Conservation (phyloP, 2,888 invertebrate species). For the Stenurella melanura region DNA sequence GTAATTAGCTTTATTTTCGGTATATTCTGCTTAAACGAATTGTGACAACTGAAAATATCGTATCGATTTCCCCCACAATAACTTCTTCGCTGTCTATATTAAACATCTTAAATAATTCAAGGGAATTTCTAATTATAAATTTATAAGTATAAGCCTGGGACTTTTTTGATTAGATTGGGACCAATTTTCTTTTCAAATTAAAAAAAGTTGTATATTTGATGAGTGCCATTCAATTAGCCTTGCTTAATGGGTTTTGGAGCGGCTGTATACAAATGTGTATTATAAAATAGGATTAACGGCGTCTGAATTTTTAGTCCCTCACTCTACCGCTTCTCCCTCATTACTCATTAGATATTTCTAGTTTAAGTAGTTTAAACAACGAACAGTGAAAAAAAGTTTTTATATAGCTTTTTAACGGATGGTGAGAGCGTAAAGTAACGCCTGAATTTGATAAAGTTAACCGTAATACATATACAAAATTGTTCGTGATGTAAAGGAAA, state of each 20-base stretch:
- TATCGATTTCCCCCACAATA: conserved; percentile 46
- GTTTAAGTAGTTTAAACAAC: not conserved
- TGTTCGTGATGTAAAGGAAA: too few species aligned
- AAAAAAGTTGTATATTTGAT: conserved; percentile 70
- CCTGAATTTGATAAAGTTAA: too few species aligned
- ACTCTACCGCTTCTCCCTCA: conserved; percentile 3
- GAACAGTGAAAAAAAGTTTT: too few species aligned
- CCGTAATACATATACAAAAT: too few species aligned
- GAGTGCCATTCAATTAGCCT: conserved; percentile 67
- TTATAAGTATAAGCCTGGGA: conserved; percentile 66
- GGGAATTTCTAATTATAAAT: conserved; percentile 65
- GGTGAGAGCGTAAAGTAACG: too few species aligned
- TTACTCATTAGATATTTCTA: conserved; percentile 10
- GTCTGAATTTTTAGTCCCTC: not conserved
- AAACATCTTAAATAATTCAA: conserved; percentile 56
- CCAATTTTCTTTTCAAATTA: conserved; percentile 70
- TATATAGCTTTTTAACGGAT: too few species aligned
- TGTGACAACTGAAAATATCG: not conserved
- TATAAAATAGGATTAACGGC: conserved; percentile 43
- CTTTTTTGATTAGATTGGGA: conserved; percentile 70
- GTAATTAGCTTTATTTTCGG: not conserved
- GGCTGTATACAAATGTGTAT: conserved; percentile 43
- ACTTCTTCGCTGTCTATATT: conserved; percentile 48
- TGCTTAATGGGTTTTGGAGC: conserved; percentile 53
- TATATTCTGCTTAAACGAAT: not conserved